Percentiles rank a stretch among this genome's conserved stretches.
These are phyloP conservation scores for Dyspetes luteomarginatus DNA, from an alignment of 2,888 invertebrate genomes.

Conservation along the genomic window DNA sequence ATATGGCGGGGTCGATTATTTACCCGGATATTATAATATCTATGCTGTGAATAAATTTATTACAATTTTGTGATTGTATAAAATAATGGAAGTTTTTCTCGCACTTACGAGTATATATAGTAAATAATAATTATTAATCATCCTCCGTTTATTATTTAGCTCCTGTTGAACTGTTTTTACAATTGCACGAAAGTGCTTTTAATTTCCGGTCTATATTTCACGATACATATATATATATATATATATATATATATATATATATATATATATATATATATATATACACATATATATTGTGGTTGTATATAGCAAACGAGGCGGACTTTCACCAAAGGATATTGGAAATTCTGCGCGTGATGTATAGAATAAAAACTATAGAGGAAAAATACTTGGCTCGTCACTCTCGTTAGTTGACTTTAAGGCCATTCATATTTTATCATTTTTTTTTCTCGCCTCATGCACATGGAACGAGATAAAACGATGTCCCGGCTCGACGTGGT, in stretches of 20 bases:
- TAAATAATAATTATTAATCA: no score
- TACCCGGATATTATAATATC: no score
- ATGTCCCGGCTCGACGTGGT: neutral
- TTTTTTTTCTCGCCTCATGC: neutral
- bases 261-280: no score
- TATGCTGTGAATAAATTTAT: no score
- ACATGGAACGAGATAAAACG: neutral
- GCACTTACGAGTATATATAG: no score
- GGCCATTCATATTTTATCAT: neutral
- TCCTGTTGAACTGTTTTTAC: neutral
- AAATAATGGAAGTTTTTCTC: no score
- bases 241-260: no score
- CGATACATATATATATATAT: neutral
- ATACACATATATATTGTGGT: no score
- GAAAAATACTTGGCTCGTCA: slow-evolving; percentile 13
- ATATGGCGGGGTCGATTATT: no score
- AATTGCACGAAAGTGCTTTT: slow-evolving; percentile 7
- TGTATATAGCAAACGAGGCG: neutral
- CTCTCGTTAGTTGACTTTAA: neutral
- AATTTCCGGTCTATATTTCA: slow-evolving; percentile 29
- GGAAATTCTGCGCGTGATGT: slow-evolving; percentile 35
- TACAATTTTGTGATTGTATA: no score
- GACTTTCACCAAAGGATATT: slow-evolving; percentile 50
- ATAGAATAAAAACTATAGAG: neutral
- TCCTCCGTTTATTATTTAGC: neutral